Percentiles rank a stretch among this genome's conserved stretches.
These are phyloP conservation scores for Archips xylosteana DNA, from an alignment of 2,888 invertebrate species.

Conservation along the genomic window DNA sequence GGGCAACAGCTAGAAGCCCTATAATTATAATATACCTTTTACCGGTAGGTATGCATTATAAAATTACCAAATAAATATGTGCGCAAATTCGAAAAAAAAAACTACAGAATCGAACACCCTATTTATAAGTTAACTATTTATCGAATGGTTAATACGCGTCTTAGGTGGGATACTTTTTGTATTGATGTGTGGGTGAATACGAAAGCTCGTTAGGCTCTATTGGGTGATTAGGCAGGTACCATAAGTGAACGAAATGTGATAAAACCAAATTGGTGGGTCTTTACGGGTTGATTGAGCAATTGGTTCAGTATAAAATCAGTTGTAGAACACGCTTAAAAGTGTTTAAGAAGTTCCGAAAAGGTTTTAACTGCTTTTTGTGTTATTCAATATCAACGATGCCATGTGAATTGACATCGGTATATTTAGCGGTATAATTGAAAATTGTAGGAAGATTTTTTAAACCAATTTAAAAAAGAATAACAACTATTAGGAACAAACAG, in stretches of 20 bases:
- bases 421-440: no score
- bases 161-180: conserved; percentile 35
- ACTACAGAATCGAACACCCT: neutral
- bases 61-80: no score
- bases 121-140: conserved; percentile 58
- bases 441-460: no score
- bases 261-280: conserved; percentile 28
- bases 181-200: conserved; percentile 36
- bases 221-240: conserved; percentile 24
- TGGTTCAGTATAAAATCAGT: conserved; percentile 20
- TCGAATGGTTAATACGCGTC: conserved; percentile 45
- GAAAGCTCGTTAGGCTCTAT: conserved; percentile 12
- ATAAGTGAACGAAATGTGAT: conserved; percentile 10
- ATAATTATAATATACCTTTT: no score
- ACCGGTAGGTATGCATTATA: no score
- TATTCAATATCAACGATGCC: neutral
- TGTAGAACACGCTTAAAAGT: neutral
- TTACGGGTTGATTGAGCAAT: conserved; percentile 31
- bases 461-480: no score
- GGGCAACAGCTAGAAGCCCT: no score
- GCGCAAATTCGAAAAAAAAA: neutral
- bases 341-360: conserved; percentile 3
- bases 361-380: neutral
- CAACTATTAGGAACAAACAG: no score
- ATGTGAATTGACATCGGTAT: no score